Evolutionary conservation across 2,113 vertebrate species (phyloP), one percentile per base, ranked within the genome.

Genomic region (Talpa occidentalis): DNA sequence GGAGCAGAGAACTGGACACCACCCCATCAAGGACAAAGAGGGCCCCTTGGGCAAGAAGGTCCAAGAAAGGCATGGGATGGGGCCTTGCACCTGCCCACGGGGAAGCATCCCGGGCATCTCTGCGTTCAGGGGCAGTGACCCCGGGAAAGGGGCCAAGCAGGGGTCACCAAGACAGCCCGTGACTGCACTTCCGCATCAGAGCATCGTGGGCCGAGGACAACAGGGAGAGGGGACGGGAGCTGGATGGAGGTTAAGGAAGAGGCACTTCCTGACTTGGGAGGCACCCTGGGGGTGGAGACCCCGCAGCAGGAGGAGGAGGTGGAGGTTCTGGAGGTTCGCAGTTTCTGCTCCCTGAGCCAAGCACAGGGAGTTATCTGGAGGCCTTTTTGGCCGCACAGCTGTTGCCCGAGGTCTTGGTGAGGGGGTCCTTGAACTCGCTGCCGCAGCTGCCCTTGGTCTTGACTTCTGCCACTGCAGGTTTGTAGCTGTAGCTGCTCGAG

Each of bases 381-480:
- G 85, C 42, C 93, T 97, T 97, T 44, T 83, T 96, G 88, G 82
- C 42, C 1, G 32, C 78, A 84, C 84, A 52, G 74, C 82, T 89
- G 91, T 81, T 56, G 8, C 96, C 91, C 0, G 76, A 76, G 21
- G 79, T 30, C 76, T 96, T 96, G 77, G 60, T 30, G 7, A 87
- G 32, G 16, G 86, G 47, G 24, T 96, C 96, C 82, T 97, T 97
- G 93, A 94, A 60, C 32, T 97, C 94, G 0, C 93, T 91, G 85
- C 93, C 79, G 14, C 95, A 96, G 91, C 72, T 93, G 54, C 92
- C 95, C 49, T 97, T 97, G 72, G 96, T 96, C 74, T 97, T 97
- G 79, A 97, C 42, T 0, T 97, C 97, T 5, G 72, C 16, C 0
- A 32, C 67, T 0, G 52, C 83, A 2, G 94, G 83, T 72, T 95